Percentiles rank a stretch among this genome's conserved stretches.
phyloP scores from a whole-genome alignment of 2,797 vertebrate genomes.

The Monodelphis domestica region DNA sequence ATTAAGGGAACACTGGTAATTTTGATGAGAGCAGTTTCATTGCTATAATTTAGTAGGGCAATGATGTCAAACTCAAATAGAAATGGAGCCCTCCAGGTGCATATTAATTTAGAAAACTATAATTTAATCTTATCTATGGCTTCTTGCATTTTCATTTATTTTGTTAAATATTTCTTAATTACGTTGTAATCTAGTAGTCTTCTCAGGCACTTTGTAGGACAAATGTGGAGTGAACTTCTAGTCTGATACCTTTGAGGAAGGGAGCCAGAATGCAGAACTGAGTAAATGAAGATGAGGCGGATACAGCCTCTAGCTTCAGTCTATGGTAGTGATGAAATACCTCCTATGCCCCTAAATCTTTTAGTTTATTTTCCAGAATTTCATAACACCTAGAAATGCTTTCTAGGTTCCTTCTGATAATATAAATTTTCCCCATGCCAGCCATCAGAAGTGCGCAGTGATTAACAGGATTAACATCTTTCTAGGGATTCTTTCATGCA shows the following conservation, averaged over 20 bases:
- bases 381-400: too few species aligned
- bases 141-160: not conserved
- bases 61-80: not conserved
- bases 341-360: too few species aligned
- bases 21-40: not conserved
- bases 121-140: not conserved
- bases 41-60: too few species aligned
- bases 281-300: not conserved
- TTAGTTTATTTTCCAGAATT: too few species aligned
- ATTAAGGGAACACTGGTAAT: not conserved
- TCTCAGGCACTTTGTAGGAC: not conserved
- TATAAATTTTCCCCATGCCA: not conserved
- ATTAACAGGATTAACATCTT: not conserved
- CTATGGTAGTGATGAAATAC: too few species aligned
- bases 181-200: not conserved
- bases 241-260: too few species aligned
- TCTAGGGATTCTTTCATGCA: too few species aligned
- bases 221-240: not conserved
- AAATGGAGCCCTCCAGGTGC: not conserved
- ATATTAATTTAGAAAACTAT: not conserved
- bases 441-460: not conserved
- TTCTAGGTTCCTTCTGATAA: too few species aligned
- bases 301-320: not conserved
- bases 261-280: not conserved
- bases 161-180: not conserved